Conservation (phyloP, 2,797 vertebrate species). For the Phataginus tetradactyla region DNA sequence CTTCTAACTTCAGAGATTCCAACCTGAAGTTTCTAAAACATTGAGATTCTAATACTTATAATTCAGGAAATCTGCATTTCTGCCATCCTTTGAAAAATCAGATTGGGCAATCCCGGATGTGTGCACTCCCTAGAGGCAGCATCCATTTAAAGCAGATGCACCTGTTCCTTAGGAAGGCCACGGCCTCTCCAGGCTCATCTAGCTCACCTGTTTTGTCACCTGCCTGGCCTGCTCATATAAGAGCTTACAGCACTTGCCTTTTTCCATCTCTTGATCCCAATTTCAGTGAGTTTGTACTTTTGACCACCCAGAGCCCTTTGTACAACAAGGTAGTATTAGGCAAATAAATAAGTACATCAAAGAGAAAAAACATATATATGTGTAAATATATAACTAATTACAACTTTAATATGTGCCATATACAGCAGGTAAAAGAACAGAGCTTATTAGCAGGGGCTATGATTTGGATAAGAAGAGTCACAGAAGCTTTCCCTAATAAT, state of each 20-base stretch:
- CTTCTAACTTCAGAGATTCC: not conserved
- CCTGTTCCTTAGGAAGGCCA: not conserved
- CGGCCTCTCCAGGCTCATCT: not conserved
- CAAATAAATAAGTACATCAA: not conserved
- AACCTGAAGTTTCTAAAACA: not conserved
- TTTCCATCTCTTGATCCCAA: not conserved
- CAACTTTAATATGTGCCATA: not conserved
- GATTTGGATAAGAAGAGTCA: not conserved
- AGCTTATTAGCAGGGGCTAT: not conserved
- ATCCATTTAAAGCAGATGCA: too few species aligned
- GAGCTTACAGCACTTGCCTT: not conserved
- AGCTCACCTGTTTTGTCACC: not conserved
- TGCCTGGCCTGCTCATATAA: not conserved
- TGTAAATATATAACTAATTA: not conserved
- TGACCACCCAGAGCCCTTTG: not conserved
- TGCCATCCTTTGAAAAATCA: not conserved
- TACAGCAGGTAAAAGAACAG: not conserved
- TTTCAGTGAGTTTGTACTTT: not conserved
- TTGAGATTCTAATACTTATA: not conserved
- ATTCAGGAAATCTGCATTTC: not conserved
- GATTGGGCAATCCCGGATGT: not conserved
- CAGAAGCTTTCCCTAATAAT: not conserved
- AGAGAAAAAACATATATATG: not conserved
- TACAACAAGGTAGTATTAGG: not conserved
- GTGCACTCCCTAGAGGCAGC: not conserved